Conservation (phyloP, 2,797 vertebrate species). For the Acipenser transmontanus region DNA sequence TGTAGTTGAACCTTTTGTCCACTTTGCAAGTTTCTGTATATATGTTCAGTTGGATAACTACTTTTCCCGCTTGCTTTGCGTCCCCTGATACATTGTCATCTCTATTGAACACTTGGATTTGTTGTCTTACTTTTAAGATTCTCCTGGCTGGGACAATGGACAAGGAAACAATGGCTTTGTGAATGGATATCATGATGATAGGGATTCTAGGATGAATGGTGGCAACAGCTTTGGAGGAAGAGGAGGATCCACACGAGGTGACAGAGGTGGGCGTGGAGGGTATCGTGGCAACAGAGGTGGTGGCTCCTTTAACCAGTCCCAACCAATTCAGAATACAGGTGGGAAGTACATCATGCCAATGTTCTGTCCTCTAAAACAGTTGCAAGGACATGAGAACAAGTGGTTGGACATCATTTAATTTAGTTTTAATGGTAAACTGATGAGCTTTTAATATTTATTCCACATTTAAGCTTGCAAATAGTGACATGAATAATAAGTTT, state of each 20-base stretch:
- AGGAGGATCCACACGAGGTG: conserved; percentile 62
- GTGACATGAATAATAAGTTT: too few species aligned
- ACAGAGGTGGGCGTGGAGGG: conserved; percentile 65
- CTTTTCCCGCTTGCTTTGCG: too few species aligned
- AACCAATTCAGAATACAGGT: conserved; percentile 60
- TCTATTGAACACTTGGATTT: too few species aligned
- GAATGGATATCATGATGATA: conserved; percentile 68
- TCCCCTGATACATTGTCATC: neutral
- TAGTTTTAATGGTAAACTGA: too few species aligned
- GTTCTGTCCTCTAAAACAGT: neutral
- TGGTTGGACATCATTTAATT: neutral
- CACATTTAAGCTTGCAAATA: too few species aligned
- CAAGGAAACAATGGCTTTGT: conserved; percentile 69
- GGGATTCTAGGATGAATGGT: conserved; percentile 65
- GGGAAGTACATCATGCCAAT: conserved; percentile 27
- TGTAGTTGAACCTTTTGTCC: too few species aligned
- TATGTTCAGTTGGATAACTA: too few species aligned
- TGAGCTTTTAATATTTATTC: too few species aligned
- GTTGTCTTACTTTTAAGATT: conserved; percentile 44
- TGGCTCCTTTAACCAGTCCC: conserved; percentile 59
- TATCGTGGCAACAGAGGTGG: conserved; percentile 61
- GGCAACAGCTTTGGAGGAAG: conserved; percentile 55
- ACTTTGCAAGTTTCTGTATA: too few species aligned
- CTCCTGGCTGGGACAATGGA: conserved; percentile 57
- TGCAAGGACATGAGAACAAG: neutral